Percentiles rank a stretch among this genome's conserved stretches.
Conservation (phyloP, 2,113 vertebrate genomes). For the Leucosticte australis region DNA sequence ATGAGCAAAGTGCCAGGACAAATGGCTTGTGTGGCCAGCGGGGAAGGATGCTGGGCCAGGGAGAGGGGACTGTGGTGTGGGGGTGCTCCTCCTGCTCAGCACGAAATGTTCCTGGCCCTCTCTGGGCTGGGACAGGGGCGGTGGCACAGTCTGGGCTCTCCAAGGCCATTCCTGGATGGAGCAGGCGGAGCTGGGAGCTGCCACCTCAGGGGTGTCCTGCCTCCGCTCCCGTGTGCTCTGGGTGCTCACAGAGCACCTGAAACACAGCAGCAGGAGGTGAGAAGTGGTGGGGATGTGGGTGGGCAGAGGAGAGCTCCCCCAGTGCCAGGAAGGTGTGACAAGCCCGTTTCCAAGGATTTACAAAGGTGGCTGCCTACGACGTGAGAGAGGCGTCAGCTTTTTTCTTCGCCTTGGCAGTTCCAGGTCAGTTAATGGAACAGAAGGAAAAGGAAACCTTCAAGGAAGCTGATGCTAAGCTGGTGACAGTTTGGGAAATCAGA, state of each 20-base stretch:
- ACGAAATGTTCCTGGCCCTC: rapidly evolving
- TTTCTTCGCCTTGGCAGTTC: constrained; percentile 4
- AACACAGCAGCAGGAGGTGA: neutral
- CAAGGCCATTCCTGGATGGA: neutral
- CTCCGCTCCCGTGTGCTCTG: rapidly evolving
- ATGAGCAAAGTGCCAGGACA: rapidly evolving
- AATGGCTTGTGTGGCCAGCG: neutral
- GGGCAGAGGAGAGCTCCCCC: neutral
- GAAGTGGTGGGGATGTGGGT: neutral
- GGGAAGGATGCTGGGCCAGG: neutral
- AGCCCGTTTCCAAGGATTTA: neutral
- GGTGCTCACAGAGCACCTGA: rapidly evolving
- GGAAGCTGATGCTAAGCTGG: neutral
- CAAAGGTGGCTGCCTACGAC: neutral
- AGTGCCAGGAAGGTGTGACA: neutral
- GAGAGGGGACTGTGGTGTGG: rapidly evolving
- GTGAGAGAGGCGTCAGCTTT: neutral
- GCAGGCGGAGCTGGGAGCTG: rapidly evolving
- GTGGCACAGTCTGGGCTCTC: neutral
- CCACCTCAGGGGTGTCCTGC: neutral
- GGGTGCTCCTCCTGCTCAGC: neutral
- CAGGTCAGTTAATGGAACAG: constrained; percentile 9
- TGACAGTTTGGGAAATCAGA: neutral
- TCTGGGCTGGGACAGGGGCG: neutral
- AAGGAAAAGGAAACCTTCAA: neutral